Evolutionary conservation across 1,140 invertebrate species (phyloP).

Genomic region (Bombyx mori): DNA sequence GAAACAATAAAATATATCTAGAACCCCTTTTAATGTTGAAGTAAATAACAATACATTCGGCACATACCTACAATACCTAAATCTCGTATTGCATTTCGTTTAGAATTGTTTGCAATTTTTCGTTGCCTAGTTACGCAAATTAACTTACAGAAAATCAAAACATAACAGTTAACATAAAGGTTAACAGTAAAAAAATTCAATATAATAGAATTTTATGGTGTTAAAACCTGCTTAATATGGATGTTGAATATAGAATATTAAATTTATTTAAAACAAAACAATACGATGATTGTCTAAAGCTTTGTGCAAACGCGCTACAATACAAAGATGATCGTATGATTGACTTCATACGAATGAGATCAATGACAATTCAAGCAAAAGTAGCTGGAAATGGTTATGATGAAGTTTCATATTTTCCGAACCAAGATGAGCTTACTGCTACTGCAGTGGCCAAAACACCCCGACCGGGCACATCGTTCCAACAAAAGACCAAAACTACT

Average conservation of each 20-base stretch:
- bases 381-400: constrained; percentile 58
- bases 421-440: constrained; percentile 39
- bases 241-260: constrained; percentile 49
- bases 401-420: constrained; percentile 50
- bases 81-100: no score
- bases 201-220: no score
- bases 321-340: constrained; percentile 39
- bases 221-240: constrained; percentile 17
- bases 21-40: no score
- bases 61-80: no score
- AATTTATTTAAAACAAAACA: constrained; percentile 56
- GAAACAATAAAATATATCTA: no score
- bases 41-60: no score
- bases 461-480: constrained; percentile 50
- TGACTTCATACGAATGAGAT: constrained; percentile 54
- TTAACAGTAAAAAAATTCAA: no score
- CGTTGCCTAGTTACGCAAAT: no score
- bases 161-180: no score
- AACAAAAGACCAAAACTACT: constrained; percentile 31
- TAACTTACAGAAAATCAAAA: no score
- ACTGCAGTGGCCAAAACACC: constrained; percentile 54
- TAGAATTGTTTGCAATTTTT: no score
- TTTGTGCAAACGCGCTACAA: constrained; percentile 32
- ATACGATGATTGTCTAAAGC: constrained; percentile 47
- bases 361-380: constrained; percentile 56